These are phyloP conservation scores for Dysmachus trigonus DNA, from an alignment of 2,888 invertebrate genomes.

Conservation along the genomic window DNA sequence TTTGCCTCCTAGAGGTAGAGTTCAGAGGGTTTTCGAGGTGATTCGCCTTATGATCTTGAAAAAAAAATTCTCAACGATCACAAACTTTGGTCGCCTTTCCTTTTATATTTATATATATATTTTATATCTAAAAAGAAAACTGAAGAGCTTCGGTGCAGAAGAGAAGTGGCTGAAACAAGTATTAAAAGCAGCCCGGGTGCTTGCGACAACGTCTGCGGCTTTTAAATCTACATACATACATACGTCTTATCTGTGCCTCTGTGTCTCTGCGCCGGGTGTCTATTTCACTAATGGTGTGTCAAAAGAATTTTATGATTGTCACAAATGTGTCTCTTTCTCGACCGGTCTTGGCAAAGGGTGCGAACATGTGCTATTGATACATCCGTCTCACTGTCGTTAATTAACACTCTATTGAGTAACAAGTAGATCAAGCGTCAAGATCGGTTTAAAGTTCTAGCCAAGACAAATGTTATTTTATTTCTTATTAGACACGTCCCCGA, in stretches of 20 bases:
- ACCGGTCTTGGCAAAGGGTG: not conserved
- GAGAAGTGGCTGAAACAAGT: not conserved
- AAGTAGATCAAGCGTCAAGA: not conserved
- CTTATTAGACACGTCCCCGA: not conserved
- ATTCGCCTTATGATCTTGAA: constrained; percentile 36
- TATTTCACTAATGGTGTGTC: constrained; percentile 11
- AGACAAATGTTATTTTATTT: not conserved
- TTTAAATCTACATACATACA: not conserved
- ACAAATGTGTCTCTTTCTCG: not conserved
- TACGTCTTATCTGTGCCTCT: not conserved
- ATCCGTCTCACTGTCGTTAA: not conserved
- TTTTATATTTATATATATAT: too few relatives aligned
- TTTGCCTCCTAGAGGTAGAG: not conserved
- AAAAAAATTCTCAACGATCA: not conserved
- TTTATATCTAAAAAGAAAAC: not conserved
- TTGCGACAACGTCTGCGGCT: not conserved
- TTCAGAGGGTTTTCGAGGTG: constrained; percentile 6
- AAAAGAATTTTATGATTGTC: constrained; percentile 24
- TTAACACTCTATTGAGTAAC: not conserved
- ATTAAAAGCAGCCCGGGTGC: not conserved
- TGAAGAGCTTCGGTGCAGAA: not conserved
- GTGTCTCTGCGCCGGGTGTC: not conserved
- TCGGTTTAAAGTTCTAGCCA: not conserved
- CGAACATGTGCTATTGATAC: not conserved
- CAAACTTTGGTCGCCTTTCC: not conserved